Evolutionary conservation across 2,888 invertebrate species (phyloP), one percentile per base, ranked within the genome.

Genomic region (Alloscopus bannaensis): DNA sequence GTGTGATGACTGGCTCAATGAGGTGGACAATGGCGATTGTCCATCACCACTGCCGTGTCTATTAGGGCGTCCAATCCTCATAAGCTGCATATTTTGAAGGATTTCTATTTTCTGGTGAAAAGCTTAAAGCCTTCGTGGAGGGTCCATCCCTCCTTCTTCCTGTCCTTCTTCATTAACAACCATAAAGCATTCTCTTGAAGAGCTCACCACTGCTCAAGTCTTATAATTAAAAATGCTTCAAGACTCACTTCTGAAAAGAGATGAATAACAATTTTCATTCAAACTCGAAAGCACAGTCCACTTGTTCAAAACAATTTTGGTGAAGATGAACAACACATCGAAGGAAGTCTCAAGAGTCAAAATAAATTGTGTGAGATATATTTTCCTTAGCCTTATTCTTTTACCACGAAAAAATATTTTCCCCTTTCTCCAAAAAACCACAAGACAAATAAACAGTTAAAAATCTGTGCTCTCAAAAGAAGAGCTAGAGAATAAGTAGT

Each of bases 361-460:
- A n/a, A n/a, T n/a, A n/a, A n/a, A n/a, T n/a, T n/a, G n/a, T n/a
- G n/a, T n/a, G n/a, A n/a, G n/a, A n/a, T n/a, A n/a, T n/a, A n/a
- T n/a, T n/a, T n/a, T n/a, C n/a, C n/a, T n/a, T n/a, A 36, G 36
- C 36, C 13, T 45, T 18, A n/a, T 45, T 16, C 8, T 18, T 45
- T 18, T 13, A 36, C 36, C 36, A 50, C 6, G 45, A 65, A 73
- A 65, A 65, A 73, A 55, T 55, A 64, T 52, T 75, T 65, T 55
- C 36, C 36, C 75, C 66, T 50, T 52, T 64, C 72, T 81, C 40
- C 40, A 69, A 78, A 81, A 82, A 82, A 80, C 82, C 82, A 82
- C 82, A 82, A 80, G 80, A 82, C 77, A 82, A 82, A 82, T 82
- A 82, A 82, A 82, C 82, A 80, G 22, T 60, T 62, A 40, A 73